Conservation (phyloP, 2,797 vertebrate genomes). For the Carcharodon carcharias region DNA sequence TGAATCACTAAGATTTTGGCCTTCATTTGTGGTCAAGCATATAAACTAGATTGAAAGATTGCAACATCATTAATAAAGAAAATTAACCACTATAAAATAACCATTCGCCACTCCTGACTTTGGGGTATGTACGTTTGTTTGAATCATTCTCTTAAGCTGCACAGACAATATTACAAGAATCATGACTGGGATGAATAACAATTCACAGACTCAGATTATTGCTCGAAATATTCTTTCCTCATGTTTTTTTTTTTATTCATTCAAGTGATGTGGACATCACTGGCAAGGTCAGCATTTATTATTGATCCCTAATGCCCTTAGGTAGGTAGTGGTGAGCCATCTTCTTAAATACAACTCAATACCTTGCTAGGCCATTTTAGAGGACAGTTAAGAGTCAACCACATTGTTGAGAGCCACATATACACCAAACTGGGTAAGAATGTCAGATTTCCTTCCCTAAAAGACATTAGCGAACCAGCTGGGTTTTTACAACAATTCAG, state of each 20-base stretch:
- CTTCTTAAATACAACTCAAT: neutral
- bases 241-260: neutral
- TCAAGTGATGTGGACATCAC: neutral
- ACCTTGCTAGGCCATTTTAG: neutral
- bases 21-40: neutral
- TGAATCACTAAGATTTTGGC: neutral
- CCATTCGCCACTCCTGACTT: neutral
- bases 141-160: neutral
- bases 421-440: neutral
- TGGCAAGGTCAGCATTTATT: neutral
- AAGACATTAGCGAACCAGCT: neutral
- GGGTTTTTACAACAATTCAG: neutral
- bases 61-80: neutral
- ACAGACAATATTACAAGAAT: neutral
- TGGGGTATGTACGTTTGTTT: neutral
- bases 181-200: neutral
- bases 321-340: no score
- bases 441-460: neutral
- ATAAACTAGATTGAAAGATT: neutral
- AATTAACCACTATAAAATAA: neutral
- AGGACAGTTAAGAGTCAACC: neutral
- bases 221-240: neutral
- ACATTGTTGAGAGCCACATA: neutral
- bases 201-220: neutral
- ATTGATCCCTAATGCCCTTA: no score